Conservation (phyloP, 2,888 invertebrate species). For the Eristalis arbustorum region DNA sequence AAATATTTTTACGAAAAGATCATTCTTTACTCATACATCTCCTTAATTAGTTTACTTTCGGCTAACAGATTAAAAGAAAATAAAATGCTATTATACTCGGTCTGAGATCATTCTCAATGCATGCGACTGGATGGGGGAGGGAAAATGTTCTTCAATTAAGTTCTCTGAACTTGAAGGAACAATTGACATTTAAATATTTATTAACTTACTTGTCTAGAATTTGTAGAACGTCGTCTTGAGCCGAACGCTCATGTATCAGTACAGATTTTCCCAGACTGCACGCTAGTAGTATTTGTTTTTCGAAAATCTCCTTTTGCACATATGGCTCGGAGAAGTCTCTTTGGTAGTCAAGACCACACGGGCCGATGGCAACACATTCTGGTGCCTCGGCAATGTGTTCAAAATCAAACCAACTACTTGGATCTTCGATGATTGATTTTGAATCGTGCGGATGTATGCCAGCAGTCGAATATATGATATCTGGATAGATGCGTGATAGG, state of each 20-base stretch:
- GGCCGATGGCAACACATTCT: slow-evolving; percentile 96
- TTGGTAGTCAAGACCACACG: slow-evolving; percentile 96
- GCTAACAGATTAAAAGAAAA: slow-evolving; percentile 8
- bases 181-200: slow-evolving; percentile 1
- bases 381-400: slow-evolving; percentile 88
- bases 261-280: slow-evolving; percentile 92
- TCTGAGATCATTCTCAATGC: slow-evolving; percentile 54
- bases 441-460: slow-evolving; percentile 97
- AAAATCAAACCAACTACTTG: slow-evolving; percentile 89
- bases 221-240: slow-evolving; percentile 90
- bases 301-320: slow-evolving; percentile 92
- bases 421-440: slow-evolving; percentile 88
- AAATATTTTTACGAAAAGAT: not conserved
- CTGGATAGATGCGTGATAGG: slow-evolving; percentile 93
- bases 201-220: slow-evolving; percentile 82
- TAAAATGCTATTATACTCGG: slow-evolving; percentile 9
- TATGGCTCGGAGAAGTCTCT: slow-evolving; percentile 95
- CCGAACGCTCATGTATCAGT: slow-evolving; percentile 95
- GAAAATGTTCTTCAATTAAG: slow-evolving; percentile 6
- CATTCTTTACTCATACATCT: not conserved
- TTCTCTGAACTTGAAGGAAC: slow-evolving; percentile 31
- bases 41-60: slow-evolving; percentile 33
- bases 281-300: slow-evolving; percentile 92
- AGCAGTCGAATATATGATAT: slow-evolving; percentile 94
- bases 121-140: not conserved